These are phyloP conservation scores for Chlorospingus semifuscus DNA, from an alignment of 2,797 vertebrate species.

Conservation along the genomic window DNA sequence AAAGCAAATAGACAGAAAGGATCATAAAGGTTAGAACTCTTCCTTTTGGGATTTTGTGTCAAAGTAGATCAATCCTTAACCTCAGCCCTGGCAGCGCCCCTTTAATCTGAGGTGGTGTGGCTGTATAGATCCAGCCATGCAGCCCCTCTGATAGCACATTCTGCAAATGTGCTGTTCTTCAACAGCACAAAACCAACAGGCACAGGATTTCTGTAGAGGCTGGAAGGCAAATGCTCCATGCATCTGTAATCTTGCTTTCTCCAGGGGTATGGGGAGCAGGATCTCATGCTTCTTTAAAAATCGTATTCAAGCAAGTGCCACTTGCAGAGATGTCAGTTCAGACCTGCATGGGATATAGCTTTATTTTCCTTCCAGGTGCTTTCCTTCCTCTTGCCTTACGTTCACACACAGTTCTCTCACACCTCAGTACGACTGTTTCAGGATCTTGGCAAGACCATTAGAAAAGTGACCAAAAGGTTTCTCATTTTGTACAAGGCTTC, in stretches of 20 bases:
- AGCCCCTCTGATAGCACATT: not conserved
- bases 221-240: not conserved
- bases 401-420: not conserved
- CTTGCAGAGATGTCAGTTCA: not conserved
- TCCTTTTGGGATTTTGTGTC: slow-evolving; percentile 55
- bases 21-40: slow-evolving; percentile 55
- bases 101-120: slow-evolving; percentile 10
- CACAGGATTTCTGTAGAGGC: not conserved
- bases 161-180: not conserved
- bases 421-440: not conserved
- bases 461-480: not conserved
- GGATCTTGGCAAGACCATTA: not conserved
- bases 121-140: not conserved
- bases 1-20: slow-evolving; percentile 39
- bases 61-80: slow-evolving; percentile 45
- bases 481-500: not conserved
- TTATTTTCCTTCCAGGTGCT: not conserved
- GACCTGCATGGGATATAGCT: not conserved
- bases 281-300: not conserved
- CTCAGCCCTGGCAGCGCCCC: not conserved
- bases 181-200: not conserved
- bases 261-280: not conserved
- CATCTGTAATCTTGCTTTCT: not conserved
- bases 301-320: not conserved
- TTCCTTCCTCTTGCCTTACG: not conserved